These are phyloP conservation scores for Takifugu flavidus DNA, from an alignment of 2,113 vertebrate species.

Conservation along the genomic window DNA sequence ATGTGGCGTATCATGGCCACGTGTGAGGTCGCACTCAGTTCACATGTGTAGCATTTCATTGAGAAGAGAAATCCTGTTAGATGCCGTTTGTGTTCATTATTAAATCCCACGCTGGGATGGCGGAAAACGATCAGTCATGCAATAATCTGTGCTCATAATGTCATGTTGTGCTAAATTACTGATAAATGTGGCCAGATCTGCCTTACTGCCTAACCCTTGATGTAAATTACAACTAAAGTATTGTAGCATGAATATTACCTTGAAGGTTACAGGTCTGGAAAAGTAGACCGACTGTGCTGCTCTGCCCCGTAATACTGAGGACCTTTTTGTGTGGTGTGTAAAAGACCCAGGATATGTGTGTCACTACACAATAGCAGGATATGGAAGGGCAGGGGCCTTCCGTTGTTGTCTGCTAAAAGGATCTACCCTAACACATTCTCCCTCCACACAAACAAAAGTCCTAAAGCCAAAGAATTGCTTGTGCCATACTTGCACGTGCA, in stretches of 20 bases:
- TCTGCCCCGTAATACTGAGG: too few relatives aligned
- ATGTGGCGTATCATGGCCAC: constrained; percentile 10
- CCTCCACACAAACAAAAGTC: not conserved
- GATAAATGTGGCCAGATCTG: too few relatives aligned
- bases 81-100: not conserved
- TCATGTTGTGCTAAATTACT: not conserved
- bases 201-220: too few relatives aligned
- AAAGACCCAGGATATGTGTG: not conserved
- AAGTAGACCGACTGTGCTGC: too few relatives aligned
- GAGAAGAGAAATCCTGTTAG: not conserved
- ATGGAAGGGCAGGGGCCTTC: constrained; percentile 49
- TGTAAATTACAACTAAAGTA: too few relatives aligned
- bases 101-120: not conserved
- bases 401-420: constrained; percentile 43
- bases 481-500: constrained; percentile 5
- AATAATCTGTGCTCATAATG: not conserved
- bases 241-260: too few relatives aligned
- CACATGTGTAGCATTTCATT: not conserved
- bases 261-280: too few relatives aligned
- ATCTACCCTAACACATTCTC: constrained; percentile 1
- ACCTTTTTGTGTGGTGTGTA: constrained; percentile 8
- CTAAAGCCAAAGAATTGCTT: not conserved
- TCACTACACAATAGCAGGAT: constrained; percentile 68
- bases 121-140: not conserved
- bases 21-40: constrained; percentile 8